A percentile compares a stretch with the other conserved stretches of the same genome.
These are phyloP conservation scores for Mythimna ferrago DNA, from an alignment of 2,888 invertebrate species.

Conservation along the genomic window DNA sequence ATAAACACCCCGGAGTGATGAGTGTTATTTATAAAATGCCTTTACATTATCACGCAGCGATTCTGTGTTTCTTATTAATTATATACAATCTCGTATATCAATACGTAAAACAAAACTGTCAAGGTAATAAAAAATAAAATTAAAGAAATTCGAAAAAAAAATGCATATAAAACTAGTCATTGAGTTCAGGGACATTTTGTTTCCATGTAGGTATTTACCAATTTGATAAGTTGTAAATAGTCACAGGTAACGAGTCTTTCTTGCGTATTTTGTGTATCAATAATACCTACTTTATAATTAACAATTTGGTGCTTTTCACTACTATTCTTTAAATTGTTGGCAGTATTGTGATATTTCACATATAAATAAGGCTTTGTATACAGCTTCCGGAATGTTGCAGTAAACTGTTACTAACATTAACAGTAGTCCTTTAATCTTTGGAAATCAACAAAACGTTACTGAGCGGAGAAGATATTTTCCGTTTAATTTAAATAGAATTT, in stretches of 20 bases:
- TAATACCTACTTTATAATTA: conserved; percentile 78
- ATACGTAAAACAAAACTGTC: conserved; percentile 87
- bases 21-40: conserved; percentile 87
- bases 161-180: conserved; percentile 83
- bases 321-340: conserved; percentile 77
- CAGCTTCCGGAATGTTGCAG: conserved; percentile 90
- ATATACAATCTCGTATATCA: conserved; percentile 89
- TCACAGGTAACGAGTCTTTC: conserved; percentile 74
- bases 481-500: conserved; percentile 53
- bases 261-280: conserved; percentile 58
- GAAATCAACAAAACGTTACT: conserved; percentile 53
- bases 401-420: conserved; percentile 88
- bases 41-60: conserved; percentile 88
- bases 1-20: conserved; percentile 78
- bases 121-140: conserved; percentile 74
- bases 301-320: conserved; percentile 85
- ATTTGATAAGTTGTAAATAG: conserved; percentile 83
- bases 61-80: conserved; percentile 88
- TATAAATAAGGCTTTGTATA: conserved; percentile 88
- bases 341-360: conserved; percentile 85
- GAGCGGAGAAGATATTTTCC: conserved; percentile 47
- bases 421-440: conserved; percentile 71
- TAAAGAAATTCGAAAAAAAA: conserved; percentile 64
- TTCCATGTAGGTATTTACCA: conserved; percentile 61
- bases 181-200: conserved; percentile 67